Evolutionary conservation across 2,113 vertebrate genomes (phyloP).

Genomic region (Nesoenas mayeri): DNA sequence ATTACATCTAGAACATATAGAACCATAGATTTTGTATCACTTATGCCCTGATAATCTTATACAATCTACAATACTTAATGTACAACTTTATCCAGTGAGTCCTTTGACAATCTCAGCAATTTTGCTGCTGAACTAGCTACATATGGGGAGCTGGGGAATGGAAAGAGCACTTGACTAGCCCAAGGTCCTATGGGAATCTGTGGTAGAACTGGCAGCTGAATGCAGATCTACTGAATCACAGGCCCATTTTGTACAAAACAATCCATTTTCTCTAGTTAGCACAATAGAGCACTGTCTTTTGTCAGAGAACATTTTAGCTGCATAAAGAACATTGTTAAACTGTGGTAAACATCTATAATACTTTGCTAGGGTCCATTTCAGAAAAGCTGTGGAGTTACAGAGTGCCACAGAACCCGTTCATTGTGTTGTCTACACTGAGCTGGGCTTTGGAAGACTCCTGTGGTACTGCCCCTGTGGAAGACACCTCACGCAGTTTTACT

Average conservation of each 20-base stretch:
- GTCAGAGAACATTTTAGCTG: not conserved
- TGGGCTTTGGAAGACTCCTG: not conserved
- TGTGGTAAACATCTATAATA: not conserved
- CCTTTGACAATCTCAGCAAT: not conserved
- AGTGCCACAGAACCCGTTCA: not conserved
- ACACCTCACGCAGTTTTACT: not conserved
- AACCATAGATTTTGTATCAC: not conserved
- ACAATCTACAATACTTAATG: not conserved
- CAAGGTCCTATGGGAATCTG: not conserved
- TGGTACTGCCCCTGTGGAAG: not conserved
- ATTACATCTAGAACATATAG: not conserved
- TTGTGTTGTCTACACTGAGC: accelerated
- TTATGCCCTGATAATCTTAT: not conserved
- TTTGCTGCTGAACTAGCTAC: not conserved
- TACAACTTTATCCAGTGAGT: not conserved
- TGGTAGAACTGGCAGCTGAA: not conserved
- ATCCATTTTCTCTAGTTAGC: not conserved
- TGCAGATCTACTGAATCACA: not conserved
- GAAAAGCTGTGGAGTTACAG: not conserved
- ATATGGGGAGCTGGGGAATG: not conserved
- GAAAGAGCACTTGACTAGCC: not conserved
- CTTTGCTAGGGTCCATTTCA: not conserved
- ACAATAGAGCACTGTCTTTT: not conserved
- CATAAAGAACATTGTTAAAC: not conserved
- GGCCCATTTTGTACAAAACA: not conserved